A percentile compares a stretch with the other conserved stretches of the same genome.
These are phyloP conservation scores for Thamnophis sirtalis DNA, from an alignment of 2,113 vertebrate species.

Conservation along the genomic window DNA sequence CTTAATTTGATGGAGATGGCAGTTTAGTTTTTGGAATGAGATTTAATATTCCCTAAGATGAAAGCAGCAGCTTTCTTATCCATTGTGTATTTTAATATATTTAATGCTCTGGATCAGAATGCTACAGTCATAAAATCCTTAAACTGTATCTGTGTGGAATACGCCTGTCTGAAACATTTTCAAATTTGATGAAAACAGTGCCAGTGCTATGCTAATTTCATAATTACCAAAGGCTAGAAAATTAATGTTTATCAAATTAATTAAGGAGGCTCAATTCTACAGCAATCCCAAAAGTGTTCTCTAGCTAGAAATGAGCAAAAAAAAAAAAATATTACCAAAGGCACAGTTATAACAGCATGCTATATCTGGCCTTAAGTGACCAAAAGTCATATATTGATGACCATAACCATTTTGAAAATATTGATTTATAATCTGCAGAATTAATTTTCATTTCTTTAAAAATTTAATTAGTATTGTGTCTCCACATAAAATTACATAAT, in stretches of 20 bases:
- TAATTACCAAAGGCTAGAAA: neutral
- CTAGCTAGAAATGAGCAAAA: neutral
- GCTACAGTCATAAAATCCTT: neutral
- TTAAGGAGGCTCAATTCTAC: constrained; percentile 17
- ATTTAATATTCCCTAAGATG: neutral
- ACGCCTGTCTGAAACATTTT: neutral
- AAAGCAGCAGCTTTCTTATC: neutral
- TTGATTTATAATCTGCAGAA: constrained; percentile 18
- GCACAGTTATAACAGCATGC: neutral
- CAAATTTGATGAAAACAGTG: neutral
- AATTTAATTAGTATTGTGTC: constrained; percentile 40
- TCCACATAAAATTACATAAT: constrained; percentile 23
- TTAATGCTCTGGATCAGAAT: neutral
- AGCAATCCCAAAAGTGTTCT: neutral
- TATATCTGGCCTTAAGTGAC: constrained; percentile 1
- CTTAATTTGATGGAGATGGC: neutral
- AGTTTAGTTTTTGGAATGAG: no score
- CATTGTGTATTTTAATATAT: neutral
- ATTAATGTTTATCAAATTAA: constrained; percentile 4
- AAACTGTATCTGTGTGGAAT: neutral
- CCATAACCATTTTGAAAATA: constrained; percentile 2
- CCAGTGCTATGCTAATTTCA: constrained; percentile 18
- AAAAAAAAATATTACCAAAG: neutral
- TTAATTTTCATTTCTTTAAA: constrained; percentile 35
- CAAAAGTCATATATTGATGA: neutral